Base-by-base conservation (phyloP, 2,888 invertebrate genomes). In the Lasioglossum zephyrum region DNA sequence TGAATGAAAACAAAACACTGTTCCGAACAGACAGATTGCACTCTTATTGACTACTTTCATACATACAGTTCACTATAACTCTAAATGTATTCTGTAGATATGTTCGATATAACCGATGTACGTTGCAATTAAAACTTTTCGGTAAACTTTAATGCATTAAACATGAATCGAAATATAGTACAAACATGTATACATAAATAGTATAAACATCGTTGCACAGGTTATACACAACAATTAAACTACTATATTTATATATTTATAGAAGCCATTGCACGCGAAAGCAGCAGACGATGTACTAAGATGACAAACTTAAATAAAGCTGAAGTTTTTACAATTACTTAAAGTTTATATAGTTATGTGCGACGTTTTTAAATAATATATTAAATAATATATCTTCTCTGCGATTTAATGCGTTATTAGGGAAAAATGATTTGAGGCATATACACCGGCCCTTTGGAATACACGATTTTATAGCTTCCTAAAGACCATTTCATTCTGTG, bases 281-380 rank as follows among this genome's bases (percentile, higher is more conserved):
- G 53, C 49, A 49, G 47, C 31, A 73, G 36, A 11, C 31, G 18
- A 31, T 18, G 16, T 36, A 36, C 13, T 73, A 36, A 36, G 22
- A 49, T 73, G 73, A 53, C 22, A 13, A 47, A 73, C 31, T 73
- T 73, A 49, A 73, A 73, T 73, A 49, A 73, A 73, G 5, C 11
- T 5, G 49, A 49, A 22, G 47, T 73, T 73, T 73, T 49, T 53
- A 36, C 36, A 11, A 73, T 70, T 41, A 41, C 41, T 70, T 31
- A 73, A 73, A 73, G 3, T 73, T 73, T 9, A 26, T 36, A 22
- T 22, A 2, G 22, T 31, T 22, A 18, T 49, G 31, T 49, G 31
- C n/a, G 49, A 36, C 36, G 5, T 0, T 53, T 22, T 76, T n/a
- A 1, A 16, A 26, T 31, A 63, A 36, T 39, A 39, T 39, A 39